Base-by-base conservation (phyloP, 1,140 invertebrate genomes). In the Arion vulgaris region DNA sequence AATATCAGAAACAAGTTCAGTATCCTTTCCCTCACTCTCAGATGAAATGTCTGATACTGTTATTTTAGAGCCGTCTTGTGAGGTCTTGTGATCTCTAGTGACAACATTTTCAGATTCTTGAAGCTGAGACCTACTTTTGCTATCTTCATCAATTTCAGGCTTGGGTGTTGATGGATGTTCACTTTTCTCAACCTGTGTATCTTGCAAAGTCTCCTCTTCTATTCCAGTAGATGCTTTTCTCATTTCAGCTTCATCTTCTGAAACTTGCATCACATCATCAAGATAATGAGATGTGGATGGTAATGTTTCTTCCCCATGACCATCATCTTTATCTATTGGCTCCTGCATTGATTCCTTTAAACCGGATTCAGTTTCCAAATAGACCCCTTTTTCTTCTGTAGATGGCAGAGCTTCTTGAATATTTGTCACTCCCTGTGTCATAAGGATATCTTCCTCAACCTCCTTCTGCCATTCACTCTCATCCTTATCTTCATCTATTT, bases 11-110 rank as follows among this genome's bases (percentile, higher is more conserved):
- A 34, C 28, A 28, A 26, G 36, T 28, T 39, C 72, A 68, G 62
- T 73, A 26, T 84, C 80, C 36, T 80, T 68, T 32, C 81, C 81
- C 9, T 19, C 57, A 19, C 32, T 81, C n/a, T 81, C 57, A 32
- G 26, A 66, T n/a, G 45, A 4, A 32, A 32, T 28, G 5, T 1
- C 62, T 66, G 62, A 5, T 17, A 7, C n/a, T 32, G 62, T 62
- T 2, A 45, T 57, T 62, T 83, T 71, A 68, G 26, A 26, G 2
- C 69, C 51, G 15, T 23, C 78, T 23, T 69, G 4, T 51, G 19
- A 23, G 23, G 5, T 76, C 2, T 34, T 36, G 38, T 26, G 1
- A 17, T 79, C 38, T 15, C 26, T 23, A 4, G 2, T 66, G 17
- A 28, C 28, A 13, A 34, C 28, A 28, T 28, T 23, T 32, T 66